These are phyloP conservation scores for Thalpophila matura DNA, from an alignment of 2,888 invertebrate species.

Conservation along the genomic window DNA sequence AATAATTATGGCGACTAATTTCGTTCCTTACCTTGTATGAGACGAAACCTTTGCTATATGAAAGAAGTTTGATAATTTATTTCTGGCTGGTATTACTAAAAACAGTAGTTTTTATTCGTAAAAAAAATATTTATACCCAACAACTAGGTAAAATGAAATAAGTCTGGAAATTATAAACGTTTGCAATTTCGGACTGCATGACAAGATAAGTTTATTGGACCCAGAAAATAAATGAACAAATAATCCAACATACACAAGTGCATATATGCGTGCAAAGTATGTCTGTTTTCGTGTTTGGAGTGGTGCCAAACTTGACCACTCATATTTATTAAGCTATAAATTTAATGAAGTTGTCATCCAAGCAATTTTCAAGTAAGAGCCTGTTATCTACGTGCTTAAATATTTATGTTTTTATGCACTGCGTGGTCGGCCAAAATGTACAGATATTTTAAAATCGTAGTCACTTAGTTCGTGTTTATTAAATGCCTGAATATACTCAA, in stretches of 20 bases:
- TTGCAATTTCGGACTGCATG: neutral
- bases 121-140: too few species aligned
- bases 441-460: neutral
- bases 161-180: neutral
- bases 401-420: slow-evolving; percentile 19
- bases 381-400: slow-evolving; percentile 43
- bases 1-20: too few species aligned
- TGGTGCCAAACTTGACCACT: slow-evolving; percentile 57
- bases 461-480: neutral
- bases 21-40: too few species aligned
- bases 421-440: slow-evolving; percentile 25
- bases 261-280: slow-evolving; percentile 22
- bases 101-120: too few species aligned
- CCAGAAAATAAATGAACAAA: neutral
- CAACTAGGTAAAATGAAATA: too few species aligned
- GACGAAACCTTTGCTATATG: too few species aligned
- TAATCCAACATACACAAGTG: slow-evolving; percentile 7
- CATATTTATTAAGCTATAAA: slow-evolving; percentile 61
- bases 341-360: slow-evolving; percentile 62
- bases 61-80: too few species aligned
- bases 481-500: too few species aligned
- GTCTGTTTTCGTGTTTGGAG: slow-evolving; percentile 51
- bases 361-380: slow-evolving; percentile 58
- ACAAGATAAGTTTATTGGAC: neutral
- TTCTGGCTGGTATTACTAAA: too few species aligned